Evolutionary conservation across 2,113 vertebrate species (phyloP), one percentile per base, ranked within the genome.

Genomic region (Syrrhaptes paradoxus): DNA sequence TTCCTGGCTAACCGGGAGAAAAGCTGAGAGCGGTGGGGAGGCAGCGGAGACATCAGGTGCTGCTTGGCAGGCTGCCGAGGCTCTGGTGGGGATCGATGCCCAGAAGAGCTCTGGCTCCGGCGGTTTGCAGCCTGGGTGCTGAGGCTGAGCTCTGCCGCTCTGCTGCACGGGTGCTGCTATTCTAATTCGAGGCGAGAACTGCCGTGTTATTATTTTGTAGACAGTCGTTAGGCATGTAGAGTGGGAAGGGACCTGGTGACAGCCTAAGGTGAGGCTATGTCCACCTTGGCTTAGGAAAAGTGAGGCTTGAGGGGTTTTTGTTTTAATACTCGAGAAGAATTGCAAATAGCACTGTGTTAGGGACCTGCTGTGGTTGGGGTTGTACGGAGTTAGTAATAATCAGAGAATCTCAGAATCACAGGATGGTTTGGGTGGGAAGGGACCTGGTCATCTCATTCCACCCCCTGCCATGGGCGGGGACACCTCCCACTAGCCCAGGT

Each of bases 311-410:
- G 45, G 3, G 13, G 15, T 51, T 67, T 34, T 34, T 24, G 3
- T 26, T 2, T 15, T 26, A 28, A 21, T 4, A 3, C 49, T 80
- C 41, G 3, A 5, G 54, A 28, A 70, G 55, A 84, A 89, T 61
- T 38, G 61, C 59, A n/a, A 36, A n/a, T 13, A 5, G 18, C 11
- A 5, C 49, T 26, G 4, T 0, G 2, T 6, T 17, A 14, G 29
- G 41, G 12, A 10, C 22, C 21, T 32, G 58, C 52, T 34, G 20
- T 11, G 22, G 15, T 3, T 12, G 57, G 8, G 28, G 65, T 52
- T 43, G 19, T 22, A 2, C 3, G 62, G 75, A 25, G 5, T 6
- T 41, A 41, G 41, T 13, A 41, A 41, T 41, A 41, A 38, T 41
- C 41, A 41, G 11, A 41, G 13, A 41, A 41, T 41, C 41, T 13